Evolutionary conservation across 2,888 invertebrate genomes (phyloP), one percentile per base, ranked within the genome.

Genomic region (Brenthis hecate): DNA sequence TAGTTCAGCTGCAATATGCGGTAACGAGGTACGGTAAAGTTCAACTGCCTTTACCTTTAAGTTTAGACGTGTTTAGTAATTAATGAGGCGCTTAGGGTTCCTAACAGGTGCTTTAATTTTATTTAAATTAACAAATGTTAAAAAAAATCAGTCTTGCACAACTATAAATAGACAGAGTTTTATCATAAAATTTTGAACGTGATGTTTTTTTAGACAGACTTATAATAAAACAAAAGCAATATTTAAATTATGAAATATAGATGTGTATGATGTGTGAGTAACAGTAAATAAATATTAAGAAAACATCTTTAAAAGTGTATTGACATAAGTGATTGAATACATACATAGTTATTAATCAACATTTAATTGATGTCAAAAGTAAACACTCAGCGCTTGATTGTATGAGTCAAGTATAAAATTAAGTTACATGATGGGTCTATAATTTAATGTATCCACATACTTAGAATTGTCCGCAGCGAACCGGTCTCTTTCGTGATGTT

Each of bases 401-500:
- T 69, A 58, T 13, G 36, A 68, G 56, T 57, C 19, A 50, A 58
- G 62, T 73, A 55, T 72, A 73, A 71, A 75, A 74, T 73, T 69
- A 66, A 72, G 71, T 70, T 72, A 76, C 62, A 70, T 66, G 73
- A 76, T 76, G 74, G 76, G 75, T 76, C 76, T 80, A 78, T 77
- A 82, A 80, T 81, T 81, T 81, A 81, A 81, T 83, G 77, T 74
- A 76, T 83, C 83, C 84, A 83, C 80, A 81, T 78, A 77, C 74
- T 80, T 80, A 80, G 78, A 78, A 80, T 77, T 78, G 84, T 79
- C 80, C 80, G 78, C 77, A 71, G 72, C 77, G 79, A 89, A 91
- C 90, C 90, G 90, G 90, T 90, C 79, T 85, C 86, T 85, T 88
- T 87, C 85, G 85, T 85, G 77, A 86, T 88, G 88, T 85, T 86